These are phyloP conservation scores for Sitodiplosis mosellana DNA, from an alignment of 1,140 invertebrate species.

Conservation along the genomic window DNA sequence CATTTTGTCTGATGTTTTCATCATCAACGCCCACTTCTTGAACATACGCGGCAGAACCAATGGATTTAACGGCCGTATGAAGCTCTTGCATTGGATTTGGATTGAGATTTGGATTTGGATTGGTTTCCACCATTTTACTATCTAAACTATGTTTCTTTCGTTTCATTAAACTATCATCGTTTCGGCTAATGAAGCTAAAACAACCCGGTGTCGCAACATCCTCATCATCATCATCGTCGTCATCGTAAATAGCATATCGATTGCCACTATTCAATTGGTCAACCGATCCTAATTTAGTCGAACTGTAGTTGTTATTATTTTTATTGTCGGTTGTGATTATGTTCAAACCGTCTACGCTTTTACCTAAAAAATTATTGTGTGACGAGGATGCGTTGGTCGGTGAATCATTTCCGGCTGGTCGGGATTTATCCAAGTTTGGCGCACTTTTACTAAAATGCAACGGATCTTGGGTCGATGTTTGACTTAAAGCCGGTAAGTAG, in stretches of 20 bases:
- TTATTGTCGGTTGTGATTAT: conserved; percentile 7
- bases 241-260: neutral
- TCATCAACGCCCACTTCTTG: too few relatives aligned
- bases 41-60: too few relatives aligned
- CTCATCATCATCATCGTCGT: conserved; percentile 3
- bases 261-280: neutral
- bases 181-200: conserved; percentile 1
- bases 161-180: neutral
- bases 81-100: too few relatives aligned
- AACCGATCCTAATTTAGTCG: neutral
- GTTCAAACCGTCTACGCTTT: conserved; percentile 6
- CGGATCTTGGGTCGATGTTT: conserved; percentile 21
- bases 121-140: conserved; percentile 2
- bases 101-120: neutral
- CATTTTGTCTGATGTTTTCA: too few relatives aligned
- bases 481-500: conserved; percentile 26
- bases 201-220: conserved; percentile 1
- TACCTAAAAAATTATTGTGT: conserved; percentile 5
- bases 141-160: conserved; percentile 5
- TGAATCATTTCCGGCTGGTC: conserved; percentile 20
- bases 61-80: too few relatives aligned
- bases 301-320: conserved; percentile 1
- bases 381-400: neutral
- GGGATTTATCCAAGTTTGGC: conserved; percentile 64
- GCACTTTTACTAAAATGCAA: conserved; percentile 37